phyloP scores from a whole-genome alignment of 2,888 invertebrate species.

The Nemoura dubitans region DNA sequence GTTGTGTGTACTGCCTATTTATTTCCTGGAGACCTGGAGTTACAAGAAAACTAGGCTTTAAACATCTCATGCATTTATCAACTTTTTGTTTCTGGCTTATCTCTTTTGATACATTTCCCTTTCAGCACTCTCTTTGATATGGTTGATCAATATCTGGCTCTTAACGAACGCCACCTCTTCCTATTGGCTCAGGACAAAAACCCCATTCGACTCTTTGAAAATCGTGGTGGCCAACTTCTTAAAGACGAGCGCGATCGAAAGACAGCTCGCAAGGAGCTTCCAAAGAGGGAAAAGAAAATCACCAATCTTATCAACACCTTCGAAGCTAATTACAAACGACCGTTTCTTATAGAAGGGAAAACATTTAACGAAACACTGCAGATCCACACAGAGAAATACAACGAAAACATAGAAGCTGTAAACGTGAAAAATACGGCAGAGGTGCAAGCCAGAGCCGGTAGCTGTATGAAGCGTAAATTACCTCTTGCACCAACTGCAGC shows the following conservation, averaged over 20 bases:
- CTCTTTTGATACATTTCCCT: not conserved
- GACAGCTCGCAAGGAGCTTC: conserved; percentile 56
- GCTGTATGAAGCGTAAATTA: not conserved
- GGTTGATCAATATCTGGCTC: conserved; percentile 56
- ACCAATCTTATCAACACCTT: not conserved
- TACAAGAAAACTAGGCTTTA: too few relatives aligned
- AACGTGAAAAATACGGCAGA: not conserved
- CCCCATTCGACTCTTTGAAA: conserved; percentile 60
- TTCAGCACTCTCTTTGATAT: conserved; percentile 48
- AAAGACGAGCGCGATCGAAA: conserved; percentile 62
- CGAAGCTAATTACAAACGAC: not conserved
- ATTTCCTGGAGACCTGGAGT: too few relatives aligned
- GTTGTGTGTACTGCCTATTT: too few relatives aligned
- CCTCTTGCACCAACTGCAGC: too few relatives aligned
- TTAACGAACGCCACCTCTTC: conserved; percentile 59
- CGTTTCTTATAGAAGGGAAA: not conserved
- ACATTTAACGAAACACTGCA: not conserved
- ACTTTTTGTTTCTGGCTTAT: too few relatives aligned
- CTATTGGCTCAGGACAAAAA: conserved; percentile 60
- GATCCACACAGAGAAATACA: not conserved
- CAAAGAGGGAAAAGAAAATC: not conserved
- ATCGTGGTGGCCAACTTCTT: conserved; percentile 61
- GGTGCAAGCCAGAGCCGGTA: not conserved
- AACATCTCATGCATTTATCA: not conserved
- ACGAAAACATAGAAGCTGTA: not conserved